A percentile compares a stretch with the other conserved stretches of the same genome.
Evolutionary conservation across 2,888 invertebrate species (phyloP).

Genomic region (Polydrusus pterygomalis): DNA sequence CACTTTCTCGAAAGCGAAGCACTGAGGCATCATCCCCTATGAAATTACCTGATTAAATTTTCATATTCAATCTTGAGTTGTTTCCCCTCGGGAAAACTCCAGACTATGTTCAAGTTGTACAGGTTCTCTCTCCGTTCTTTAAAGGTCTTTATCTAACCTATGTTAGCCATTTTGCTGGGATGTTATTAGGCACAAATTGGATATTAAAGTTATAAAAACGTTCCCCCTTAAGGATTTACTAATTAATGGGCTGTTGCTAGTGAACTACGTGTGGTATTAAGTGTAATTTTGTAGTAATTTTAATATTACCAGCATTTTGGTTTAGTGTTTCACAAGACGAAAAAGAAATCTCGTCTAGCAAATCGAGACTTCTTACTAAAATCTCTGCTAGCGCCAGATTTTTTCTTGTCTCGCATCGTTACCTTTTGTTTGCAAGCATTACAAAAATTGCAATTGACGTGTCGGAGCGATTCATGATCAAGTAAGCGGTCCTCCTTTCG

Average conservation of each 20-base stretch:
- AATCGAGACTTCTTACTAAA: no score
- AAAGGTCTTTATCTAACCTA: slow-evolving; percentile 51
- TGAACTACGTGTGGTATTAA: no score
- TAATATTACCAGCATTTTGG: no score
- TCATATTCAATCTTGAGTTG: slow-evolving; percentile 87
- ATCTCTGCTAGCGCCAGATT: no score
- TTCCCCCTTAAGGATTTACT: neutral
- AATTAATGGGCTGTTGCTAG: neutral
- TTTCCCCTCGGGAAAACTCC: slow-evolving; percentile 76
- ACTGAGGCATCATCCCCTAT: slow-evolving; percentile 75
- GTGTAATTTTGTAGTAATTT: no score
- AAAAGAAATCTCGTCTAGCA: no score
- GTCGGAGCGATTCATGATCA: no score
- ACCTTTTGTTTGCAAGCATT: no score
- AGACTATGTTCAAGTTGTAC: slow-evolving; percentile 62
- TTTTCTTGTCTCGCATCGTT: no score
- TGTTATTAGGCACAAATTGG: slow-evolving; percentile 48
- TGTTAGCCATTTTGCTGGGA: slow-evolving; percentile 39
- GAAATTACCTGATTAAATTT: slow-evolving; percentile 85
- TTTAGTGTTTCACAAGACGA: no score
- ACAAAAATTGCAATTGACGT: no score
- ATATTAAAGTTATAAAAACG: slow-evolving; percentile 43
- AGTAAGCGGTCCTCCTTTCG: no score
- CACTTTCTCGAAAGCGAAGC: slow-evolving; percentile 66
- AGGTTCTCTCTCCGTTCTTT: slow-evolving; percentile 59